phyloP scores from a whole-genome alignment of 2,888 invertebrate species.

The Oscheius sp. region DNA sequence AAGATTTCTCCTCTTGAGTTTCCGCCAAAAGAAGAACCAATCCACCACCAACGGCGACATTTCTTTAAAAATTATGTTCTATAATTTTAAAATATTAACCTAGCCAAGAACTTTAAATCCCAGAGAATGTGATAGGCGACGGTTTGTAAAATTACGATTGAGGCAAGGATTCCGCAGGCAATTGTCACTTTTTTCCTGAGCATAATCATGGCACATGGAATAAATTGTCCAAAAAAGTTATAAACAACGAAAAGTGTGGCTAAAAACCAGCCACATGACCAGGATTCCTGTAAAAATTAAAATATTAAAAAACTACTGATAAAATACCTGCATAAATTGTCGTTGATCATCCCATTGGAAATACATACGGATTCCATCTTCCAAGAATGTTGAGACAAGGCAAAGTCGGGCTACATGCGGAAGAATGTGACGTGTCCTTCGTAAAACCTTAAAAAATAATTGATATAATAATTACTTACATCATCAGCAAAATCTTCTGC shows the following conservation, averaged over 20 bases:
- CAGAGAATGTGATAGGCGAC: conserved; percentile 84
- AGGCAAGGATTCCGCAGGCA: conserved; percentile 86
- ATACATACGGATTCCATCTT: conserved; percentile 99
- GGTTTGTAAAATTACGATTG: conserved; percentile 90
- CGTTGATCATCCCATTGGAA: conserved; percentile 79
- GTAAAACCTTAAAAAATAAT: conserved; percentile 60
- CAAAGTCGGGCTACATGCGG: conserved; percentile 95
- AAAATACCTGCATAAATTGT: conserved; percentile 64
- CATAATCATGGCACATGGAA: conserved; percentile 95
- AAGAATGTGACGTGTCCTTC: conserved; percentile 76
- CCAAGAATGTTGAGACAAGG: conserved; percentile 96
- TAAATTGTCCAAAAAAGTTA: conserved; percentile 93
- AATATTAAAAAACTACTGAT: background rate
- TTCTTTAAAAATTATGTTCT: conserved; percentile 75
- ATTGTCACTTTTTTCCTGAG: conserved; percentile 85
- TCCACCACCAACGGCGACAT: conserved; percentile 96
- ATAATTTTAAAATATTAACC: conserved; percentile 64
- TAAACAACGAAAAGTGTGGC: conserved; percentile 93
- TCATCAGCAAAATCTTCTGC: conserved; percentile 68
- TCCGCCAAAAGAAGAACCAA: conserved; percentile 94
- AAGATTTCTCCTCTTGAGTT: conserved; percentile 72
- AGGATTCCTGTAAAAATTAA: conserved; percentile 57
- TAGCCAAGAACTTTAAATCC: conserved; percentile 94
- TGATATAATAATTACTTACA: conserved; percentile 45
- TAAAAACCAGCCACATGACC: conserved; percentile 90